Base-by-base conservation (phyloP, 2,797 vertebrate genomes). In the Phataginus tricuspis region DNA sequence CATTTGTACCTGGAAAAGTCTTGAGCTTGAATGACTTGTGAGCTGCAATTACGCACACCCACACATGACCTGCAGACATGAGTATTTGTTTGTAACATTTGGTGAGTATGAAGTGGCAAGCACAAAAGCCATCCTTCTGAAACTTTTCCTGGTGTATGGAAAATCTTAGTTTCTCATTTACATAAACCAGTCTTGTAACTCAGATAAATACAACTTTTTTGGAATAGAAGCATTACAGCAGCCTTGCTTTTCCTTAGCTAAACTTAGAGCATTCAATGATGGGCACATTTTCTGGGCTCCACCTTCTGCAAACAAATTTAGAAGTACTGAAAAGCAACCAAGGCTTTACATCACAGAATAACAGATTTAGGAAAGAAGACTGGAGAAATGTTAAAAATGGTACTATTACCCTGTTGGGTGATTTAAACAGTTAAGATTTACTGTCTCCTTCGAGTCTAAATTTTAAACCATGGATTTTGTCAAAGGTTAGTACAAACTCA, bases 291-390 rank as follows among this genome's bases (percentile, higher is more conserved):
- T 95, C 91, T 93, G 84, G 85, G 21, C 37, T 94, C 95, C 89
- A 93, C 96, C 96, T 97, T 98, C 92, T 92, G 96, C 94, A 98
- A 96, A 97, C 96, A 96, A 96, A 96, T 96, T 94, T 96, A 59
- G 94, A 97, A 96, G 77, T 84, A 94, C 55, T 97, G 86, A 97
- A 92, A 97, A 95, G 80, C 77, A 96, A 97, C 96, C 95, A 97
- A 90, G 89, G 53, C 63, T 97, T 96, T 97, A 86, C 82, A 96
- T 97, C 84, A 97, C 90, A 95, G 72, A 91, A 57, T 69, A 93
- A 80, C 83, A 93, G 75, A 94, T 77, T 97, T 94, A 96, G 90
- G 92, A 95, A 94, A 1, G 42, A 96, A 92, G 68, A 83, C 85
- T 86, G 84, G 74, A 93, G 88, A 92, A 88, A 93, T 85, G 89